Percentiles rank a stretch among this genome's conserved stretches.
Conservation (phyloP, 2,113 vertebrate species). For the Polyodon spathula region DNA sequence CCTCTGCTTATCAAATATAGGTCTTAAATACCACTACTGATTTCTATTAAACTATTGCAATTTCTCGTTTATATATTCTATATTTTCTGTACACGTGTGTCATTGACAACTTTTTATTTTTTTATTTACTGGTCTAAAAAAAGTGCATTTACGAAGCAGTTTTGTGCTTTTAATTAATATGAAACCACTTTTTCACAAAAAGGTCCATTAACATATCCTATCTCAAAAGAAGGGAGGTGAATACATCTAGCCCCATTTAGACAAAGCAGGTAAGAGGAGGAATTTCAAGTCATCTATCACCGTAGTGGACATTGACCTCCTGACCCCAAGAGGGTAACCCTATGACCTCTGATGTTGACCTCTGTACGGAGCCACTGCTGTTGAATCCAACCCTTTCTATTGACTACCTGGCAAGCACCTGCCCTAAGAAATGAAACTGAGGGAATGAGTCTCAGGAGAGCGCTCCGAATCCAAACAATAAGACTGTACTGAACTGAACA, state of each 20-base stretch:
- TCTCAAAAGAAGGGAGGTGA: background rate
- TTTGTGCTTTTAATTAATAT: too few relatives aligned
- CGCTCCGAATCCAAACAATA: slow-evolving; percentile 55
- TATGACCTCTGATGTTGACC: slow-evolving; percentile 75
- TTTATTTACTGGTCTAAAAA: too few relatives aligned
- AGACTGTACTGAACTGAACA: slow-evolving; percentile 53
- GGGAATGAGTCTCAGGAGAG: slow-evolving; percentile 75
- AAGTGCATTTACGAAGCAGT: too few relatives aligned
- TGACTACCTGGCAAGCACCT: slow-evolving; percentile 95
- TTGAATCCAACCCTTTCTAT: slow-evolving; percentile 65
- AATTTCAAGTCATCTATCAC: slow-evolving; percentile 68
- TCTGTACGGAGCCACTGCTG: slow-evolving; percentile 54
- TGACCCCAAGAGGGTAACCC: slow-evolving; percentile 66
- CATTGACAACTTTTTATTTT: too few relatives aligned
- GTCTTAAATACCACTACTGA: too few relatives aligned
- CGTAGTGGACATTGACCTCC: slow-evolving; percentile 72
- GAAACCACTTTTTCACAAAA: too few relatives aligned
- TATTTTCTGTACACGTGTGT: too few relatives aligned
- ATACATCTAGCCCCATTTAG: slow-evolving; percentile 21
- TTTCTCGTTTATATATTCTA: too few relatives aligned
- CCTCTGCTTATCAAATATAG: too few relatives aligned
- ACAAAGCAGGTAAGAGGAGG: slow-evolving; percentile 25
- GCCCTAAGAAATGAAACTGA: slow-evolving; percentile 77
- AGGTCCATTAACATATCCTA: too few relatives aligned
- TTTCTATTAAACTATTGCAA: too few relatives aligned